Base-by-base conservation (phyloP, 2,797 vertebrate species). In the Aviceda cuculoides region DNA sequence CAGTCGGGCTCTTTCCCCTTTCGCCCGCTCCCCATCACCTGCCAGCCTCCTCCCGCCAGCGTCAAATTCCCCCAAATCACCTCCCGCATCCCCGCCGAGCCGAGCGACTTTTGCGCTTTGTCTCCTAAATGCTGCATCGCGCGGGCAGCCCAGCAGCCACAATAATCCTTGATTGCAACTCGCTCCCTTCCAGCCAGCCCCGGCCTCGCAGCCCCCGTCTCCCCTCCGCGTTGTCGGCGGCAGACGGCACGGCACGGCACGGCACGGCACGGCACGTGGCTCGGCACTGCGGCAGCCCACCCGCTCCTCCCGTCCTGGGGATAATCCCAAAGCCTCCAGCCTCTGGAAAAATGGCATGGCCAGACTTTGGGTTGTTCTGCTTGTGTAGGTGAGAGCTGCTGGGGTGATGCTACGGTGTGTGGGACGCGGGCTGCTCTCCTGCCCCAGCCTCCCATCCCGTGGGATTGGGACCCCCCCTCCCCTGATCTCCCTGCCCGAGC, bases 91-190 rank as follows among this genome's bases (percentile, higher is more conserved):
- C 90, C 91, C 10, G 17, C 67, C 5, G 82, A 94, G 88, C 94
- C 0, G 4, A 86, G 81, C 2, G 46, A 75, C 88, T 82, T 56
- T 18, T 40, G 56, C 8, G 28, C 79, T 87, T 90, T 70, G 85
- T 52, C 81, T 85, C 81, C 85, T 31, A 12, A 40, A 47, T 16
- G 70, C 89, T 68, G 94, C 56, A 52, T 19, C 21, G 42, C 19
- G 28, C 75, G 15, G 37, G 83, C 78, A 93, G 90, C 31, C 65
- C 56, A 4, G 39, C 70, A 91, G 80, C 83, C 77, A 90, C 90
- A 63, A 81, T 26, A 28, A 47, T 12, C 95, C 75, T 19, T 50
- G 75, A 90, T 61, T 49, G 87, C 95, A 49, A 65, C 80, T 91
- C 9, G 2, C n/a, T 78, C 25, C n/a, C 90, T 74, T 29, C 70